phyloP scores from a whole-genome alignment of 2,888 invertebrate species.

The Nymphalis urticae region DNA sequence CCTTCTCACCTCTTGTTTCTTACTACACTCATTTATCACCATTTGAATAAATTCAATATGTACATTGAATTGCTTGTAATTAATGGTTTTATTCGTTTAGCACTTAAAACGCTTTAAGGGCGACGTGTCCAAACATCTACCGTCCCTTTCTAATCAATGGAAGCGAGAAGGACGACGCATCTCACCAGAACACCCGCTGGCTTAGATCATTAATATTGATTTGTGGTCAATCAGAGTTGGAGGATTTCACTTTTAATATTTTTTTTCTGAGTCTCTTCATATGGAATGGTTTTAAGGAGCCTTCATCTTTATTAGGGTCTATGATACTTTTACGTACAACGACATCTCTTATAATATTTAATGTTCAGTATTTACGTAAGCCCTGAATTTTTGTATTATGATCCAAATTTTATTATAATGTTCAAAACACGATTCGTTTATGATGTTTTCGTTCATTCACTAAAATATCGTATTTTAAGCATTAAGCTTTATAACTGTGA shows the following conservation, averaged over 20 bases:
- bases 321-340: conserved; percentile 44
- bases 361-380: conserved; percentile 30
- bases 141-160: conserved; percentile 51
- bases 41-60: conserved; percentile 83
- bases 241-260: conserved; percentile 80
- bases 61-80: conserved; percentile 81
- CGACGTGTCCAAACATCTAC: conserved; percentile 76
- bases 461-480: conserved; percentile 31
- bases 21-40: conserved; percentile 74
- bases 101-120: conserved; percentile 80
- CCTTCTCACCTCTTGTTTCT: conserved; percentile 74
- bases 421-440: conserved; percentile 31
- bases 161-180: conserved; percentile 53
- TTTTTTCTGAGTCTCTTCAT: conserved; percentile 58
- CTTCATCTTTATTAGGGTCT: conserved; percentile 50
- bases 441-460: conserved; percentile 31
- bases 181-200: conserved; percentile 73
- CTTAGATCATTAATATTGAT: conserved; percentile 82
- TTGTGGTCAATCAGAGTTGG: conserved; percentile 81
- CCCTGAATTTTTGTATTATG: conserved; percentile 32
- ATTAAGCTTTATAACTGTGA: conserved; percentile 23
- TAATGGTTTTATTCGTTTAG: conserved; percentile 82
- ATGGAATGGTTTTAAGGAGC: conserved; percentile 54
- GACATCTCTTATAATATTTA: conserved; percentile 40
- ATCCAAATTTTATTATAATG: conserved; percentile 35